Base-by-base conservation (phyloP, 2,888 invertebrate genomes). In the Matsumyia berberina region DNA sequence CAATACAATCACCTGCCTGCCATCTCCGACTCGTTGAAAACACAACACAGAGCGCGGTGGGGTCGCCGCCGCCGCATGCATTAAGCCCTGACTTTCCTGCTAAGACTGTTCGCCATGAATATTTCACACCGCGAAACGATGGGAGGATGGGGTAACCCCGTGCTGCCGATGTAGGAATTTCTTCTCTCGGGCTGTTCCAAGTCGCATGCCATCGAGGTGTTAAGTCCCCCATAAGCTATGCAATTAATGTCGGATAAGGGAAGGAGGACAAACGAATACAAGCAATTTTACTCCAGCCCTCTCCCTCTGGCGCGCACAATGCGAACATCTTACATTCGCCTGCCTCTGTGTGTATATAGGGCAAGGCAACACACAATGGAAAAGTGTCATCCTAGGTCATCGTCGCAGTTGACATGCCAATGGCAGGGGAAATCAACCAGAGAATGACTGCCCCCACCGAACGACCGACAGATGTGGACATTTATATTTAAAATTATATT, bases 381-480 rank as follows among this genome's bases (percentile, higher is more conserved):
- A 85, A 85, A 70, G 58, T 80, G 85, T 74, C 85, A 85, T 74
- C 85, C 80, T 85, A 85, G 85, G 85, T 85, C 85, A 85, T 80
- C 85, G 70, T 85, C 76, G 70, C 39, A 64, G 58, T 80, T 80
- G 69, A 53, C 49, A 79, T 64, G 62, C 39, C 79, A 79, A 74
- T 64, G 74, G 49, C 74, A 80, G 58, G 70, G 85, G 85, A 80
- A 69, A 76, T 70, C 70, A 44, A 70, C n/a, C 77, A 64, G 58
- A 15, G 55, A 62, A 12, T 53, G 80, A 69, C 67, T 60, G 80
- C 24, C 1, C n/a, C 19, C 19, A 8, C 12, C 8, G 29, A n/a
- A 19, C 49, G 9, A 53, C 73, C 55, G 53, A 55, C 62, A 55
- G 53, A 53, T 58, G n/a, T n/a, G 49, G 57, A 55, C 31, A 17